phyloP scores from a whole-genome alignment of 1,140 invertebrate genomes.

The Drosophila quadrilineata region DNA sequence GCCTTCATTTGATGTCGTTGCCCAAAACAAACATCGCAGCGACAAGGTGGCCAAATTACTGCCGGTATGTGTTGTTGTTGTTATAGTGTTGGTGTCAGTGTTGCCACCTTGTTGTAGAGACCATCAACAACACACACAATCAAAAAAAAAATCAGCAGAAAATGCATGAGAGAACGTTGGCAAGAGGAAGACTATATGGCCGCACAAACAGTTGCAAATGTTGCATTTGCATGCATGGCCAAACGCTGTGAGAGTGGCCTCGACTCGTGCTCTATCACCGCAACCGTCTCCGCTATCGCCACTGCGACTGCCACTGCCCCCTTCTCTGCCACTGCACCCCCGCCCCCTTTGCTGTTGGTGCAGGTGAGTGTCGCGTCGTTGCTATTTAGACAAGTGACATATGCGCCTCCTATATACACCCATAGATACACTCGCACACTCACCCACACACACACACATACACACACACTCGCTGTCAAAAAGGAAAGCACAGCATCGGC shows the following conservation, averaged over 20 bases:
- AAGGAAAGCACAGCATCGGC: slow-evolving; percentile 59
- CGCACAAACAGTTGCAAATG: slow-evolving; percentile 73
- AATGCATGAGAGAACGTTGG: too few species aligned
- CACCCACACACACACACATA: slow-evolving; percentile 45
- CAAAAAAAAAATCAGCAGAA: slow-evolving; percentile 8
- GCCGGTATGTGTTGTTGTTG: slow-evolving; percentile 51
- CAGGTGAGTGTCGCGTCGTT: slow-evolving; percentile 56
- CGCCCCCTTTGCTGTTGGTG: slow-evolving; percentile 20
- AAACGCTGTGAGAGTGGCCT: slow-evolving; percentile 31
- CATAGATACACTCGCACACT: slow-evolving; percentile 15
- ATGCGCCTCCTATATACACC: slow-evolving; percentile 43
- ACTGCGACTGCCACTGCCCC: neutral
- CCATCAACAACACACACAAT: slow-evolving; percentile 15
- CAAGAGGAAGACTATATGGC: slow-evolving; percentile 40
- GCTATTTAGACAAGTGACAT: slow-evolving; percentile 75
- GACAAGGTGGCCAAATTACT: slow-evolving; percentile 74
- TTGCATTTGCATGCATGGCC: slow-evolving; percentile 78
- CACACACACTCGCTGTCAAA: slow-evolving; percentile 70
- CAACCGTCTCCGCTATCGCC: slow-evolving; percentile 8
- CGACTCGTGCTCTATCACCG: slow-evolving; percentile 28
- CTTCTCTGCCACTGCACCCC: neutral
- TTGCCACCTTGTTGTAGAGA: slow-evolving; percentile 64
- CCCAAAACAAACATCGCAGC: slow-evolving; percentile 55
- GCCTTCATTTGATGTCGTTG: slow-evolving; percentile 40
- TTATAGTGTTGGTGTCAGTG: slow-evolving; percentile 55